Base-by-base conservation (phyloP, 1,140 invertebrate species). In the Aphelenchoides fujianensis region DNA sequence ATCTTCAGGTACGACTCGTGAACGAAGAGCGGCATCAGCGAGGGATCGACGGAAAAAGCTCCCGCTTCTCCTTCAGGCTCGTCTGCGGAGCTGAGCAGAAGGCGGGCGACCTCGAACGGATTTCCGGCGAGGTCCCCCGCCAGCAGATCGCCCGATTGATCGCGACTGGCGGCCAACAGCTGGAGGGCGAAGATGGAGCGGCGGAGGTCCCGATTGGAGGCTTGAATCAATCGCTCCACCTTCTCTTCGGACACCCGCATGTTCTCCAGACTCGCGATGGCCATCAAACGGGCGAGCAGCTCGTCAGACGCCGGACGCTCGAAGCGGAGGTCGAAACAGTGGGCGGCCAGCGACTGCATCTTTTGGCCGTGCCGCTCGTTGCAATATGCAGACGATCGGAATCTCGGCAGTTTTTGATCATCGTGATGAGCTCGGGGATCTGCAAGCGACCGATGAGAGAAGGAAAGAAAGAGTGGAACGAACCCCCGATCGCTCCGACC, bases 11-110 rank as follows among this genome's bases (percentile, higher is more conserved):
- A 99, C 87, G 98, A 98, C 85, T 99, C 95, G 83, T 98, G 94
- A 0, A 98, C 92, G 87, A 99, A 98, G 23, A 99, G 87, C 5
- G 95, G 92, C 2, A 90, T 90, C 70, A 98, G 89, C 81, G 89
- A 94, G 86, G 98, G 99, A 87, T 99, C 97, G 75, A 93, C 90
- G 86, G 98, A 99, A 86, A 98, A 99, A 98, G 85, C 82, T 92
- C 91, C 55, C 89, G 90, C 86, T 94, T 96, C 78, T 97, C 82
- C 59, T 79, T 79, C 3, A 88, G 37, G 90, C 75, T 93, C 91
- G 67, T 94, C 91, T 37, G n/a, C 91, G 89, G 28, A 80, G 83
- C 27, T 89, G 88, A 31, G 89, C 1, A 97, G 92, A 85, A 92
- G 92, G 36, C 90, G 88, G 53, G 91, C 88, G 0, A 95, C 93